phyloP scores from a whole-genome alignment of 2,888 invertebrate species.

The Sminthurides aquaticus region DNA sequence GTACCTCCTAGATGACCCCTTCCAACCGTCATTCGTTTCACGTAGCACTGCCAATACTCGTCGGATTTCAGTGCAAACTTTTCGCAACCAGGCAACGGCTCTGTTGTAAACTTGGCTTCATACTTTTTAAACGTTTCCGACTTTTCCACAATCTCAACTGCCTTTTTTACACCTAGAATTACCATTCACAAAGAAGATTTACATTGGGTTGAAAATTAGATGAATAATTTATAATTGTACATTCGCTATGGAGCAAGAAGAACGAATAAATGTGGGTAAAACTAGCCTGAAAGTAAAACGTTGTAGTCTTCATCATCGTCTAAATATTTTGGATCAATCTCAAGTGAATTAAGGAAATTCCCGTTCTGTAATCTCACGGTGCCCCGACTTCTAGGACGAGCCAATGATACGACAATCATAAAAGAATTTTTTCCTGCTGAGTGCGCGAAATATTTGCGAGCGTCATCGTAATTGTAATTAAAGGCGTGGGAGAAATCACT shows the following conservation, averaged over 20 bases:
- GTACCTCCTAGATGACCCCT: slow-evolving; percentile 63
- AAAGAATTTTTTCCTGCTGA: slow-evolving; percentile 28
- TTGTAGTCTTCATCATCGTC: slow-evolving; percentile 31
- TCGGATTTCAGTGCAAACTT: slow-evolving; percentile 51
- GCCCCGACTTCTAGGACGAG: slow-evolving; percentile 29
- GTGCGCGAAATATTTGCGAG: slow-evolving; percentile 27
- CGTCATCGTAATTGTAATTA: slow-evolving; percentile 23
- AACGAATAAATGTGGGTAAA: too few species aligned
- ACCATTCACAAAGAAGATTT: background rate
- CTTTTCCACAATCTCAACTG: slow-evolving; percentile 31
- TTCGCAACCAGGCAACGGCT: slow-evolving; percentile 38
- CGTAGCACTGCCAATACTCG: slow-evolving; percentile 60
- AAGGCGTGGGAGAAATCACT: slow-evolving; percentile 28
- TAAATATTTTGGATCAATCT: slow-evolving; percentile 35
- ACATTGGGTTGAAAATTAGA: background rate
- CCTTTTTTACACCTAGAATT: slow-evolving; percentile 25
- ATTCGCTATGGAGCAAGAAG: too few species aligned
- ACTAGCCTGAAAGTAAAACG: slow-evolving; percentile 27
- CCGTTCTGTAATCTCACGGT: slow-evolving; percentile 23
- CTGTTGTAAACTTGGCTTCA: slow-evolving; percentile 24
- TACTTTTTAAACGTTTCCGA: slow-evolving; percentile 25
- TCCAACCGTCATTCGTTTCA: slow-evolving; percentile 57
- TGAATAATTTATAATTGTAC: too few species aligned
- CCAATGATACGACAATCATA: slow-evolving; percentile 26
- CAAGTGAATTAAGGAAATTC: slow-evolving; percentile 16